Evolutionary conservation across 1,140 invertebrate species (phyloP).

Genomic region (Heliconius himera): DNA sequence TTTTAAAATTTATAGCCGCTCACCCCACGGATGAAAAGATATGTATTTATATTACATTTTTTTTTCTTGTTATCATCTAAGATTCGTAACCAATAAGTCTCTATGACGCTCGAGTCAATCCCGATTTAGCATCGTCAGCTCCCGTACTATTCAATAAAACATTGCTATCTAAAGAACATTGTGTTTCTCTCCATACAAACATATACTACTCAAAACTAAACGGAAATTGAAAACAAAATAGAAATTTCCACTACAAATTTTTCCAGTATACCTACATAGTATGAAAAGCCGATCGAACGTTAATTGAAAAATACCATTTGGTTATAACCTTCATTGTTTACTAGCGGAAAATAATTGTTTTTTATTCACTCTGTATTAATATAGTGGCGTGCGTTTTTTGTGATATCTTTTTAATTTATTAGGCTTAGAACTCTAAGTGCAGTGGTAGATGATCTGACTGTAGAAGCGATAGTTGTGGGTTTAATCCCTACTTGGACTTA

Average conservation of each 20-base stretch:
- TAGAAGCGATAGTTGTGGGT: not conserved
- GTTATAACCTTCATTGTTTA: conserved; percentile 25
- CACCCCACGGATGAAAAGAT: too few species aligned
- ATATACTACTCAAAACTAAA: not conserved
- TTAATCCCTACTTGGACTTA: not conserved
- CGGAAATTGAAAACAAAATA: conserved; percentile 33
- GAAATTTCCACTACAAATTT: conserved; percentile 21
- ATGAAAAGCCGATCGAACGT: conserved; percentile 34
- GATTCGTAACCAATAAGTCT: too few species aligned
- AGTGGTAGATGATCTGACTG: not conserved
- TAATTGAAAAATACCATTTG: conserved; percentile 43
- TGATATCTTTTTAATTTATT: not conserved
- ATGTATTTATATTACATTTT: too few species aligned
- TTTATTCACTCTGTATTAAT: not conserved
- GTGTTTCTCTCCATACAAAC: not conserved
- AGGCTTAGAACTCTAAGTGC: not conserved
- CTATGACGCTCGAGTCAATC: too few species aligned
- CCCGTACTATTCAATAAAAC: too few species aligned
- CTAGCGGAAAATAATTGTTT: conserved; percentile 14
- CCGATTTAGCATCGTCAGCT: too few species aligned
- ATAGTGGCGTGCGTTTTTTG: not conserved
- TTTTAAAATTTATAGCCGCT: too few species aligned
- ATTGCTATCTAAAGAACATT: not conserved
- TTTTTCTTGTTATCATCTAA: too few species aligned
- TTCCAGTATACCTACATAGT: conserved; percentile 10